Evolutionary conservation across 2,797 vertebrate genomes (phyloP), one percentile per base, ranked within the genome.

Genomic region (Tenualosa thibaudeaui): DNA sequence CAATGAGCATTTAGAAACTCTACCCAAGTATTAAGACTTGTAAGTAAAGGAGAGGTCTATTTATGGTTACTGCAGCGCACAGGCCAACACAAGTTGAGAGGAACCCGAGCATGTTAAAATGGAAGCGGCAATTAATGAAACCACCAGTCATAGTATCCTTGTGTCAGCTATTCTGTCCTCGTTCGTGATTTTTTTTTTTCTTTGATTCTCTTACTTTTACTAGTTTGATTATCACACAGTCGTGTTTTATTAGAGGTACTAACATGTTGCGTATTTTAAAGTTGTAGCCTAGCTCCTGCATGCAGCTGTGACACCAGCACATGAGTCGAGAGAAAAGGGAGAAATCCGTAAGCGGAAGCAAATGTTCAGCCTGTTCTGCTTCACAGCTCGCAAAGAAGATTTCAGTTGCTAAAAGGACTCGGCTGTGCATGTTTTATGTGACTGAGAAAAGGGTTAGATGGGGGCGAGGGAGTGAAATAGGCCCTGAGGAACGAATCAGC

Each of bases 91-190:
- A 3, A 62, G 58, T 62, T 62, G 9, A 62, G 58, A 62, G 58
- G 58, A 62, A 62, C 58, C n/a, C n/a, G 58, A 62, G 71, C 71
- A 78, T 78, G 71, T 78, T 46, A 78, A 46, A 46, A 78, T 78
- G 40, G 40, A 78, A 17, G 15, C 22, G 37, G 40, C 40, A 17
- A 46, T 78, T 78, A 43, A 46, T 46, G 15, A 3, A 22, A 19
- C 37, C 71, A 22, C 40, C 40, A 43, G 71, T 46, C 5, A 22
- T 43, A 6, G 37, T 17, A 46, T 37, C 37, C 71, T 22, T 3
- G 8, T 13, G 10, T 40, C 22, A 78, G 0, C 6, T 0, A 19
- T 43, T 43, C 3, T 78, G 2, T 9, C 5, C 62, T 9, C 62
- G 9, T 10, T 8, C 40, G 22, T 78, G 50, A 12, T 9, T 22